These are phyloP conservation scores for Lottia gigantea DNA, from an alignment of 2,888 invertebrate species.

Conservation along the genomic window DNA sequence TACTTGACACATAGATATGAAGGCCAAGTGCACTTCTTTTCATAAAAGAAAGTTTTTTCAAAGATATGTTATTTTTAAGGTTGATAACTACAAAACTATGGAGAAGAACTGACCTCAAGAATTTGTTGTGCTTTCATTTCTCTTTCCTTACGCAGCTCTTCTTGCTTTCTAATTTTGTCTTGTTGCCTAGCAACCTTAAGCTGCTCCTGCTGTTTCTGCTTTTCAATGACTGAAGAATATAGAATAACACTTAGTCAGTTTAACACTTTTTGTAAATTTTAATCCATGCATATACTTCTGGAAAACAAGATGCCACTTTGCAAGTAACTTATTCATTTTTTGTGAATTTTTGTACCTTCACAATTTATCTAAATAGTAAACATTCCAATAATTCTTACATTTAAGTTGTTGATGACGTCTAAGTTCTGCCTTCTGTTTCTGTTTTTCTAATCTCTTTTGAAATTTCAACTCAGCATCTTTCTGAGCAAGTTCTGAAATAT, in stretches of 20 bases:
- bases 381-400: neutral
- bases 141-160: constrained; percentile 81
- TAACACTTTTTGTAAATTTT: no score
- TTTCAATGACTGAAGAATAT: constrained; percentile 56
- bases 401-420: constrained; percentile 1
- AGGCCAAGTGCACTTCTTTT: no score
- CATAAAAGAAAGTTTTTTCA: no score
- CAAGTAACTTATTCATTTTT: neutral
- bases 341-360: neutral
- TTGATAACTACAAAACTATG: neutral
- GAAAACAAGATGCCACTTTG: no score
- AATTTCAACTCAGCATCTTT: constrained; percentile 76
- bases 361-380: neutral
- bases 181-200: constrained; percentile 59
- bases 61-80: no score
- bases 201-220: constrained; percentile 64
- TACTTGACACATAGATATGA: no score
- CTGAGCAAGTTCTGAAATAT: constrained; percentile 71
- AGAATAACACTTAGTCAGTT: neutral
- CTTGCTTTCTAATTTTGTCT: constrained; percentile 81
- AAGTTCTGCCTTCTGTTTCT: constrained; percentile 74
- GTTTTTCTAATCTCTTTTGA: constrained; percentile 75
- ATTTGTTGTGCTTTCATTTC: constrained; percentile 87
- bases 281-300: no score
- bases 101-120: constrained; percentile 78